phyloP scores from a whole-genome alignment of 1,140 invertebrate species.

The Zeugodacus cucurbitae region DNA sequence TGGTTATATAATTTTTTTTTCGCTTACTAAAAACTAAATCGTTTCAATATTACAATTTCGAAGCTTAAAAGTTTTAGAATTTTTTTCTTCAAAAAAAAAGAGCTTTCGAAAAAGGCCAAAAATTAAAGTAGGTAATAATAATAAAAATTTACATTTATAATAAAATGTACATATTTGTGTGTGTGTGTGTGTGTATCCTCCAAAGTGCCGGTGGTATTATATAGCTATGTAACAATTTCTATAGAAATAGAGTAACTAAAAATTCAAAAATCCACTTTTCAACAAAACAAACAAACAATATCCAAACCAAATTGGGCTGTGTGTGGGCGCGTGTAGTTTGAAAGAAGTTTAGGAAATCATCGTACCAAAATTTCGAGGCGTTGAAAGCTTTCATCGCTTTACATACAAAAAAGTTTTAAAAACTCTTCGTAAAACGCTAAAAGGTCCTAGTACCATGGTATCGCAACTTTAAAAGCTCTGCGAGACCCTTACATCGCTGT shows the following conservation, averaged over 20 bases:
- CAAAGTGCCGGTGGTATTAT: background rate
- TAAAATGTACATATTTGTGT: background rate
- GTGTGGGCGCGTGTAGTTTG: background rate
- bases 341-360: background rate
- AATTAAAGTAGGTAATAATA: background rate
- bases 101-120: background rate
- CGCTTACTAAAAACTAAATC: background rate
- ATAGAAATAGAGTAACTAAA: background rate
- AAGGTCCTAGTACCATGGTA: background rate
- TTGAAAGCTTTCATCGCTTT: background rate
- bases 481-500: slow-evolving; percentile 53
- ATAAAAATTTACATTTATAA: background rate
- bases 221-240: background rate
- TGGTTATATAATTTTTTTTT: background rate
- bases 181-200: background rate
- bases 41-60: background rate
- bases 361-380: background rate
- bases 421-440: background rate
- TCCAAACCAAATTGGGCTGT: background rate
- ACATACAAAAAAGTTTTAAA: background rate
- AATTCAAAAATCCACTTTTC: background rate
- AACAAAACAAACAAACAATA: background rate
- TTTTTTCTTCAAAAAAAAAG: background rate
- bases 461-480: background rate
- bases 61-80: background rate